A percentile compares a stretch with the other conserved stretches of the same genome.
These are phyloP conservation scores for Parauchenoglanis punctatus DNA, from an alignment of 2,797 vertebrate species.

Conservation along the genomic window DNA sequence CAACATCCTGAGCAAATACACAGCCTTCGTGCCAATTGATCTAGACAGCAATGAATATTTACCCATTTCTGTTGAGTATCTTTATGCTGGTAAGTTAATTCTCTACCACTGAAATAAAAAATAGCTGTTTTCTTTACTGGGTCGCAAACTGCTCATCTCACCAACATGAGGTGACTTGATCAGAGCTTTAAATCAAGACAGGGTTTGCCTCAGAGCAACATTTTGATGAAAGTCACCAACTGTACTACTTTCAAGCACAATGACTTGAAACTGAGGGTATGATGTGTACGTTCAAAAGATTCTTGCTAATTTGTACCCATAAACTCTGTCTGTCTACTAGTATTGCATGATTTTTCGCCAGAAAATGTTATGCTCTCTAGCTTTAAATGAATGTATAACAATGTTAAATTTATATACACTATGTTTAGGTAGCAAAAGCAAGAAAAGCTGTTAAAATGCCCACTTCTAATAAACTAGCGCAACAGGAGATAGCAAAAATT, in stretches of 20 bases:
- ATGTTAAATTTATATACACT: neutral
- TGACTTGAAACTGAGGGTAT: neutral
- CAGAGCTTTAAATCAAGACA: neutral
- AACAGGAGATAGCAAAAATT: neutral
- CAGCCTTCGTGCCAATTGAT: slow-evolving; percentile 86
- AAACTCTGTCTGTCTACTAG: neutral
- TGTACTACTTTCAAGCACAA: neutral
- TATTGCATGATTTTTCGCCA: neutral
- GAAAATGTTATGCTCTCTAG: neutral
- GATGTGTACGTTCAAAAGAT: neutral
- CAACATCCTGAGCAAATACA: slow-evolving; percentile 94
- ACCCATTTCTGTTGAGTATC: slow-evolving; percentile 80
- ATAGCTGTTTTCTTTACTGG: neutral
- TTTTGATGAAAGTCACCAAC: neutral
- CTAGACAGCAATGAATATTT: slow-evolving; percentile 87
- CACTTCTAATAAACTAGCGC: neutral
- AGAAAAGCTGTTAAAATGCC: neutral
- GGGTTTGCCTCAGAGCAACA: neutral
- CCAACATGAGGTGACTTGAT: neutral
- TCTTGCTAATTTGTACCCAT: neutral
- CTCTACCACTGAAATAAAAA: neutral
- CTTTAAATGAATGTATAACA: neutral
- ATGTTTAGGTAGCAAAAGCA: neutral
- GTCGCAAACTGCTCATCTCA: neutral
- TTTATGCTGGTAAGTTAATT: slow-evolving; percentile 73